Base-by-base conservation (phyloP, 35 echinoderm and acorn worm species). In the Lytechinus variegatus region DNA sequence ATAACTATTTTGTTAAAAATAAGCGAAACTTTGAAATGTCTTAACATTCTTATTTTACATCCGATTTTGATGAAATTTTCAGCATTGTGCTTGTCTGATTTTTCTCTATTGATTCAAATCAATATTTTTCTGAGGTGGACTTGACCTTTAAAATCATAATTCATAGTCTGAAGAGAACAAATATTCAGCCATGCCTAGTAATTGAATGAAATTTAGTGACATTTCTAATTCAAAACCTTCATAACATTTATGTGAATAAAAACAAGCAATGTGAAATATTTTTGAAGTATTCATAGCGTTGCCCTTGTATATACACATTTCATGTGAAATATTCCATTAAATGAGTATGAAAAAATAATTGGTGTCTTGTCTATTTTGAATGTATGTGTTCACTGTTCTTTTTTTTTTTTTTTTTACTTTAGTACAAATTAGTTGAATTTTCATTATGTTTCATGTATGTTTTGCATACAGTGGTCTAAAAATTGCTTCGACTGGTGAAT, bases 301-400 rank as follows among this genome's bases (percentile, higher is more conserved):
- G 66, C 66, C 19, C 66, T n/a, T 79, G 66, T 79, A 58, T 58
- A 58, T 58, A 79, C 66, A 79, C n/a, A 16, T 79, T 16, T 79
- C 66, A 79, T 79, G 66, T 79, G 66, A 79, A 79, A 79, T 79
- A 79, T 79, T 79, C 66, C 66, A 79, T 79, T 79, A 79, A 79
- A 79, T 79, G n/a, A 24, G 66, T 79, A 79, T 79, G 66, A 79
- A 79, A 24, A 79, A 79, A 44, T 44, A 16, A 79, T 79, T 79
- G 66, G 19, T 24, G 66, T 79, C 66, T 79, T n/a, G 66, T 79
- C 6, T 79, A 4, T 72, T 72, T 24, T 24, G 61, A 72, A 21
- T 72, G 61, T 72, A 72, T 79, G 66, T 79, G 21, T 79, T 71
- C 5, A 19, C 12, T 71, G 12, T 71, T 71, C 6, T 44, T 44